Evolutionary conservation across 1,140 invertebrate genomes (phyloP).

Genomic region (Zophobas atratus): DNA sequence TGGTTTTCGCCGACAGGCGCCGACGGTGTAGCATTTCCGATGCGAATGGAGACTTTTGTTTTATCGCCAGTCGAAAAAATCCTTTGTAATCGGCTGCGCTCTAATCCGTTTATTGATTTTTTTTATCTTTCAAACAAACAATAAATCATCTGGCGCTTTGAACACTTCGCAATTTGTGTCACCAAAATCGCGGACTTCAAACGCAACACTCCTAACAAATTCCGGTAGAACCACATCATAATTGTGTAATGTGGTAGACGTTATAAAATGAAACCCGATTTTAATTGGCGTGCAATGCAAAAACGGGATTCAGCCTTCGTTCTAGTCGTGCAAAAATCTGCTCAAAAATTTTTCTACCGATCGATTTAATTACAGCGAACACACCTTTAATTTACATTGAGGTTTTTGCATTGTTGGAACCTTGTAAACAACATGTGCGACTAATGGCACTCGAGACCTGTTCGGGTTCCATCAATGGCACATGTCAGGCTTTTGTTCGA

Average conservation of each 20-base stretch:
- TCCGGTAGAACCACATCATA: neutral
- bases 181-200: neutral
- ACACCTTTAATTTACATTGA: neutral
- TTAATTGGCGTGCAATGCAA: neutral
- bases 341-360: neutral
- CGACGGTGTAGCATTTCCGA: neutral
- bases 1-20: slow-evolving; percentile 19
- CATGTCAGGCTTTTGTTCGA: neutral
- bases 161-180: neutral
- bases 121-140: neutral
- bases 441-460: neutral
- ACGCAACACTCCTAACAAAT: neutral
- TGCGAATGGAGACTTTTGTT: neutral
- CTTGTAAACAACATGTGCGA: neutral
- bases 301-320: neutral
- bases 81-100: neutral
- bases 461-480: neutral
- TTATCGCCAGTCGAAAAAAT: neutral
- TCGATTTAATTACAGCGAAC: neutral
- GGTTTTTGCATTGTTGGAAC: too few relatives aligned
- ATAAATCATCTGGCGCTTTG: neutral
- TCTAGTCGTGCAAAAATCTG: neutral
- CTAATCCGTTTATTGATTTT: neutral
- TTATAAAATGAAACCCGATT: neutral
- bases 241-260: neutral